Evolutionary conservation across 2,113 vertebrate species (phyloP).

Genomic region (Rhinoderma darwinii): DNA sequence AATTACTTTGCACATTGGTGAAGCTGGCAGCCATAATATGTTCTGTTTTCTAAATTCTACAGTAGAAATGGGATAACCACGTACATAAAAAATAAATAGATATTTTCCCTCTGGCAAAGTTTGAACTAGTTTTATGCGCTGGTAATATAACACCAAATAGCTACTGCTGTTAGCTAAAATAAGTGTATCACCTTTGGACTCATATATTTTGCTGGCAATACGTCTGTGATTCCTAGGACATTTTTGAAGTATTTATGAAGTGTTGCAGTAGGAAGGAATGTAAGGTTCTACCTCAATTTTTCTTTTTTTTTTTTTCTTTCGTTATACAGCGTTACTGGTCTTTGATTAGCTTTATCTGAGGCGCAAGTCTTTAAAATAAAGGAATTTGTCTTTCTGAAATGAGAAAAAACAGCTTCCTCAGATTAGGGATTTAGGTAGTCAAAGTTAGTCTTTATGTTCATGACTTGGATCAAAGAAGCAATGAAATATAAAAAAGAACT

Average conservation of each 20-base stretch:
- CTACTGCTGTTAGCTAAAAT: constrained; percentile 56
- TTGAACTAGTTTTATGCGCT: constrained; percentile 37
- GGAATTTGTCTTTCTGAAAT: constrained; percentile 67
- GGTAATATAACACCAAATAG: constrained; percentile 36
- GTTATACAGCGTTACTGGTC: constrained; percentile 50
- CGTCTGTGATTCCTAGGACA: constrained; percentile 67
- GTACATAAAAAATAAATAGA: neutral
- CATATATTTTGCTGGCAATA: constrained; percentile 63
- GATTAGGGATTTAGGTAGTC: constrained; percentile 75
- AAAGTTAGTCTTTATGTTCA: constrained; percentile 74
- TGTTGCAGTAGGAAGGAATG: constrained; percentile 65
- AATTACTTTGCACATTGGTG: too few species aligned
- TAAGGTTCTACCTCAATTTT: constrained; percentile 41
- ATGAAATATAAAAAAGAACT: constrained; percentile 68
- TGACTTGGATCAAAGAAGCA: constrained; percentile 77
- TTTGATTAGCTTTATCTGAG: constrained; percentile 68
- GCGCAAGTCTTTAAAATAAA: constrained; percentile 63
- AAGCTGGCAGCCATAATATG: neutral
- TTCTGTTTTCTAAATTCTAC: constrained; percentile 39
- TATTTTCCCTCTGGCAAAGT: constrained; percentile 42
- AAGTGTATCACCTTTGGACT: constrained; percentile 67
- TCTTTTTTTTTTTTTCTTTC: constrained; percentile 54
- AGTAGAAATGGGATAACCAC: constrained; percentile 2
- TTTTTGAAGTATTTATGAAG: constrained; percentile 76
- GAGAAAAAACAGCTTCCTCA: constrained; percentile 72